Percentiles rank a stretch among this genome's conserved stretches.
phyloP scores from a whole-genome alignment of 2,113 vertebrate genomes.

The Verasper variegatus region DNA sequence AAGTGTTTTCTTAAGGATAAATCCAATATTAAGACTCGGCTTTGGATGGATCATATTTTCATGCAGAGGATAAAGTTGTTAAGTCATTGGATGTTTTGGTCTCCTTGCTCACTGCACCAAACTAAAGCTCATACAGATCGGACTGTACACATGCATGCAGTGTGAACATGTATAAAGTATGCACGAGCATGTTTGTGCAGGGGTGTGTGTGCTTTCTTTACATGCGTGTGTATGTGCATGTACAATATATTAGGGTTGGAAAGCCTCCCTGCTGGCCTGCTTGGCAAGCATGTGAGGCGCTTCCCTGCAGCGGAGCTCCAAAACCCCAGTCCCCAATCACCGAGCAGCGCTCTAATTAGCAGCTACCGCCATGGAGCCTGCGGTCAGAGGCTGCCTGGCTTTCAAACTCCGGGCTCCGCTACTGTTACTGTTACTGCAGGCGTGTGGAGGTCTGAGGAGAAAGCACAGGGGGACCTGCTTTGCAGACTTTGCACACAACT shows the following conservation, averaged over 20 bases:
- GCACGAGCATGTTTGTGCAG: slow-evolving; percentile 15
- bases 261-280: slow-evolving; percentile 69
- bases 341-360: slow-evolving; percentile 82
- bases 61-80: slow-evolving; percentile 47
- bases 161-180: slow-evolving; percentile 30
- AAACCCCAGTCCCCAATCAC: slow-evolving; percentile 79
- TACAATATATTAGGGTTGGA: slow-evolving; percentile 74
- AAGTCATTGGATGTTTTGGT: slow-evolving; percentile 47
- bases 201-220: not conserved
- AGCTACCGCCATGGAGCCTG: slow-evolving; percentile 83
- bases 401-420: slow-evolving; percentile 48
- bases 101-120: slow-evolving; percentile 24
- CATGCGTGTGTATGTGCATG: slow-evolving; percentile 5
- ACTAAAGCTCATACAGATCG: not conserved
- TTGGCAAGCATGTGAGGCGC: slow-evolving; percentile 73
- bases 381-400: slow-evolving; percentile 76
- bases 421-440: slow-evolving; percentile 49
- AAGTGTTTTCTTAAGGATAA: slow-evolving; percentile 67
- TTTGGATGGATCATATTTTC: slow-evolving; percentile 61
- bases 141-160: slow-evolving; percentile 16
- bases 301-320: slow-evolving; percentile 70
- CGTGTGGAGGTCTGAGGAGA: slow-evolving; percentile 32
- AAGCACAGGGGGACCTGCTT: slow-evolving; percentile 39
- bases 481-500: slow-evolving; percentile 14
- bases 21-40: slow-evolving; percentile 59